Evolutionary conservation across 2,113 vertebrate genomes (phyloP).

Genomic region (Lota lota): DNA sequence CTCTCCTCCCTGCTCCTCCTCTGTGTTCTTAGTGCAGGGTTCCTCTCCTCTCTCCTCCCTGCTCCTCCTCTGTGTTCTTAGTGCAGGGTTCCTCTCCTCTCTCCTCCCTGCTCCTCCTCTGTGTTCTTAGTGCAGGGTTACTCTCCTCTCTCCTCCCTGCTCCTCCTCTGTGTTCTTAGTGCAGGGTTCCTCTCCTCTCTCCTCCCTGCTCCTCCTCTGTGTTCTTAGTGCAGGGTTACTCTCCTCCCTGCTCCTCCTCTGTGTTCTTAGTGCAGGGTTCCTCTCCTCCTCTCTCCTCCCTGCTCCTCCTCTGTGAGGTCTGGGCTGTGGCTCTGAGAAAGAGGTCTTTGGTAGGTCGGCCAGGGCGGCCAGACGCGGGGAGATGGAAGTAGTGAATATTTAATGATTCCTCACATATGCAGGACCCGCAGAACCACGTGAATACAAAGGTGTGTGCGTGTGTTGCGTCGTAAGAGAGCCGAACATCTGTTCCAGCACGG

Average conservation of each 20-base stretch:
- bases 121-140: too few relatives aligned
- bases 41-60: too few relatives aligned
- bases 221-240: conserved; percentile 16
- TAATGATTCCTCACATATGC: conserved; percentile 38
- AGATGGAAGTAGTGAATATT: conserved; percentile 50
- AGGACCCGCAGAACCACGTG: conserved; percentile 22
- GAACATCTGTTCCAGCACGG: too few relatives aligned
- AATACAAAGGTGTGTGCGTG: conserved; percentile 2
- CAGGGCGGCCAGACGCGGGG: conserved; percentile 8
- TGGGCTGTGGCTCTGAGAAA: conserved; percentile 26
- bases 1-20: too few relatives aligned
- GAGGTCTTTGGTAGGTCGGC: conserved; percentile 38
- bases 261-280: conserved; percentile 8
- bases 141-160: too few relatives aligned
- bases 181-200: too few relatives aligned
- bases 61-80: too few relatives aligned
- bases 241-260: background rate
- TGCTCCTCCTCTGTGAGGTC: too few relatives aligned
- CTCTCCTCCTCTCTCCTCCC: background rate
- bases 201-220: background rate
- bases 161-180: too few relatives aligned
- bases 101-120: too few relatives aligned
- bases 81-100: too few relatives aligned
- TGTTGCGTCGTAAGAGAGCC: too few relatives aligned
- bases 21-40: conserved; percentile 6